Evolutionary conservation across 2,888 invertebrate species (phyloP).

Genomic region (Allygus modestus): DNA sequence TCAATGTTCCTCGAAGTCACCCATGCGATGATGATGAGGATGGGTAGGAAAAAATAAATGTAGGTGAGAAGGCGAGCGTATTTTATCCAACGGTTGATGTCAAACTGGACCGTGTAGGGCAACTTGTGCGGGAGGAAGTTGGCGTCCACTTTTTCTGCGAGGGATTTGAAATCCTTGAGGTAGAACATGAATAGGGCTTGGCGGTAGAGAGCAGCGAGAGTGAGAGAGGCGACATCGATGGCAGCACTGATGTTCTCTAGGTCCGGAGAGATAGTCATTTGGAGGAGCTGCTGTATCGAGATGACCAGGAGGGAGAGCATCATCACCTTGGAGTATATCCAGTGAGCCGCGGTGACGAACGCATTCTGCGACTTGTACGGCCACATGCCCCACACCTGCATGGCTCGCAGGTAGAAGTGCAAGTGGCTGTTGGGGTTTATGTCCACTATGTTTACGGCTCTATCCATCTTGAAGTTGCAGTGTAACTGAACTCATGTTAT

Average conservation of each 20-base stretch:
- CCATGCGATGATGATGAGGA: conserved; percentile 28
- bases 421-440: conserved; percentile 34
- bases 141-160: conserved; percentile 30
- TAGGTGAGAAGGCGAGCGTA: background rate
- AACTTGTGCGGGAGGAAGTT: conserved; percentile 27
- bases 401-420: conserved; percentile 4
- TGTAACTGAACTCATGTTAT: background rate
- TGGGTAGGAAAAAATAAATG: conserved; percentile 22
- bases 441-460: conserved; percentile 9
- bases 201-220: conserved; percentile 53
- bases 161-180: conserved; percentile 22
- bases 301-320: conserved; percentile 32
- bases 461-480: background rate
- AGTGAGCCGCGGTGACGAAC: conserved; percentile 4
- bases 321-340: conserved; percentile 27
- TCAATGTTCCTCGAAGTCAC: conserved; percentile 40
- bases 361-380: conserved; percentile 2
- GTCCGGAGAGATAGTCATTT: conserved; percentile 56
- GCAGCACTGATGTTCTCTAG: conserved; percentile 62
- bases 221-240: conserved; percentile 64
- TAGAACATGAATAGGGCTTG: conserved; percentile 39
- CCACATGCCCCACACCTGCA: conserved; percentile 46
- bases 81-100: conserved; percentile 5
- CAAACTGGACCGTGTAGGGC: background rate
- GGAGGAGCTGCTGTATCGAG: conserved; percentile 44